Conservation (phyloP, 1,140 invertebrate genomes). For the Acromyrmex charruanus region DNA sequence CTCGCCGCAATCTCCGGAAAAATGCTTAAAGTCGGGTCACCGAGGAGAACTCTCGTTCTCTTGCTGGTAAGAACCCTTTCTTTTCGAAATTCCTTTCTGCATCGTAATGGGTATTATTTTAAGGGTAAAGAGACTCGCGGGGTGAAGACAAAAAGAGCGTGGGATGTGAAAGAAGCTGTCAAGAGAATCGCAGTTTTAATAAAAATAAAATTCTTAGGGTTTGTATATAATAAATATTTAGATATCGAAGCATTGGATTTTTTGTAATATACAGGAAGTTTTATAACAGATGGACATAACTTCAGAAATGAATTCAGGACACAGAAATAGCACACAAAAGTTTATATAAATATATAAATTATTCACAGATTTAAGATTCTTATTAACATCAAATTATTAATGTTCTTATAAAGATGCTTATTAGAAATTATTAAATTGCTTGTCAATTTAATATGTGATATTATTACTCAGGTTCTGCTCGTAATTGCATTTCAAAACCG, state of each 20-base stretch:
- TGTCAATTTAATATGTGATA: too few relatives aligned
- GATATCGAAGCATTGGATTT: background rate
- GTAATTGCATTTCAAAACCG: too few relatives aligned
- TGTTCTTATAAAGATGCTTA: too few relatives aligned
- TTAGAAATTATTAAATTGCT: too few relatives aligned
- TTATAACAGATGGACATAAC: too few relatives aligned
- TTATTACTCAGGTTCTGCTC: too few relatives aligned
- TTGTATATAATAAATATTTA: background rate
- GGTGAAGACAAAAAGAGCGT: background rate
- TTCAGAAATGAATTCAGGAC: too few relatives aligned
- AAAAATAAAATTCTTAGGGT: conserved; percentile 3
- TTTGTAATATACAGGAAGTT: background rate
- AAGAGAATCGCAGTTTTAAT: conserved; percentile 15
- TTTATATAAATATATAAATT: too few relatives aligned
- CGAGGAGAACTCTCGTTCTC: conserved; percentile 11
- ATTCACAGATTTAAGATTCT: too few relatives aligned
- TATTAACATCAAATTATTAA: too few relatives aligned
- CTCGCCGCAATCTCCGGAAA: conserved; percentile 20
- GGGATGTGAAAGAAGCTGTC: background rate
- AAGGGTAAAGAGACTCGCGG: background rate
- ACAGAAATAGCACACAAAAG: too few relatives aligned
- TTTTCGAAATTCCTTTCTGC: conserved; percentile 38
- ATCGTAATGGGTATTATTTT: conserved; percentile 25
- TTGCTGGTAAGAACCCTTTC: conserved; percentile 12
- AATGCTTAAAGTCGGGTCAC: conserved; percentile 46